Percentiles rank a stretch among this genome's conserved stretches.
Evolutionary conservation across 2,797 vertebrate species (phyloP).

Genomic region (Pampus argenteus): DNA sequence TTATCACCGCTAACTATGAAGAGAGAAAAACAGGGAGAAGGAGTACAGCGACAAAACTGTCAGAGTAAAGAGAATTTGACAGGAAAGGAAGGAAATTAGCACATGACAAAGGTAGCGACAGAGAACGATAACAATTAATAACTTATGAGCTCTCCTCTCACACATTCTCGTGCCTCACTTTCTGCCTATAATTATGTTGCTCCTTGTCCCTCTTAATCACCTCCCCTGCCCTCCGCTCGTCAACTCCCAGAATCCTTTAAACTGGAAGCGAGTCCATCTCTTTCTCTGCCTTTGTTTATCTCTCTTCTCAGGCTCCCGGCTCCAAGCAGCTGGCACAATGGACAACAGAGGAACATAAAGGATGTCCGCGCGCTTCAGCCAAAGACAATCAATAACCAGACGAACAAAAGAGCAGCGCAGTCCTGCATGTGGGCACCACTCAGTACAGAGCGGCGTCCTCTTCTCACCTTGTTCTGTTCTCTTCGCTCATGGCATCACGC

Average conservation of each 20-base stretch:
- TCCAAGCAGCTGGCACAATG: slow-evolving; percentile 51
- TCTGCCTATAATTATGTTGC: slow-evolving; percentile 24
- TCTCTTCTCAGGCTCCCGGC: slow-evolving; percentile 21
- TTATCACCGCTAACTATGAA: slow-evolving; percentile 57
- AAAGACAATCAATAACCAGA: slow-evolving; percentile 69
- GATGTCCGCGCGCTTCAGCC: slow-evolving; percentile 38
- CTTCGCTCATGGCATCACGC: slow-evolving; percentile 52
- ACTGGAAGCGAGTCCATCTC: slow-evolving; percentile 30
- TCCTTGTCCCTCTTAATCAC: slow-evolving; percentile 16
- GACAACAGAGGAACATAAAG: slow-evolving; percentile 47
- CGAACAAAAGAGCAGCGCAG: slow-evolving; percentile 58
- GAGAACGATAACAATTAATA: slow-evolving; percentile 44
- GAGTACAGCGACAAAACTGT: slow-evolving; percentile 3
- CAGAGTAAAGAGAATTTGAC: slow-evolving; percentile 25
- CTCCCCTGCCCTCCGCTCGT: not conserved
- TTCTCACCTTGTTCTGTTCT: slow-evolving; percentile 45
- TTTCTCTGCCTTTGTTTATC: slow-evolving; percentile 46
- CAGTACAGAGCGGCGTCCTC: slow-evolving; percentile 27
- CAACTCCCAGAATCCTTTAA: slow-evolving; percentile 19
- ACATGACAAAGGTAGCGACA: slow-evolving; percentile 31
- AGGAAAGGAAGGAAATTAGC: slow-evolving; percentile 49
- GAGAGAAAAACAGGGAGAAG: slow-evolving; percentile 22
- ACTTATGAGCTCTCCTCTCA: slow-evolving; percentile 35
- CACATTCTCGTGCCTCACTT: not conserved
- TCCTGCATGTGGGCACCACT: slow-evolving; percentile 29